phyloP scores from a whole-genome alignment of 1,140 invertebrate species.

The Harlomillsia oculata region DNA sequence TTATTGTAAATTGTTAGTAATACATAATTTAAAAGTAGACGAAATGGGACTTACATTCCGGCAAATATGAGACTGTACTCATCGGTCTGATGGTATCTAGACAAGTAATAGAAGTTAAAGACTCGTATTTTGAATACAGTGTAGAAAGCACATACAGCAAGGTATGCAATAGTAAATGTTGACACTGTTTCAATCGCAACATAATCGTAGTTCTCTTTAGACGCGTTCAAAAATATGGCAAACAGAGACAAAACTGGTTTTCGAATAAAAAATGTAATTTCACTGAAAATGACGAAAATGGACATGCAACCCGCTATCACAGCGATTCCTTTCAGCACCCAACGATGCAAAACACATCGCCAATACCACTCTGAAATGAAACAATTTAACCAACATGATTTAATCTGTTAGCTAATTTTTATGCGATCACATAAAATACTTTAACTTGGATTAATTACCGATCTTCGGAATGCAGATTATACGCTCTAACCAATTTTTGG shows the following conservation, averaged over 20 bases:
- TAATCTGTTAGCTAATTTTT: too few species aligned
- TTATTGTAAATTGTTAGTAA: neutral
- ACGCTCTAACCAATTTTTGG: too few species aligned
- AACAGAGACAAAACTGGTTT: conserved; percentile 86
- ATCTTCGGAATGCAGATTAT: too few species aligned
- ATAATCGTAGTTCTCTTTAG: conserved; percentile 78
- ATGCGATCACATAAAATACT: too few species aligned
- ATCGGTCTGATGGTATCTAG: conserved; percentile 94
- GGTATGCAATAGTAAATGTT: conserved; percentile 28
- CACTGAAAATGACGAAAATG: conserved; percentile 90
- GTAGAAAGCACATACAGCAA: conserved; percentile 90
- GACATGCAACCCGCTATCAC: conserved; percentile 53
- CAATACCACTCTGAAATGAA: conserved; percentile 16
- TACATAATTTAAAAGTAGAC: neutral
- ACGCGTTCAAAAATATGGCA: conserved; percentile 77
- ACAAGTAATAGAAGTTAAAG: conserved; percentile 93
- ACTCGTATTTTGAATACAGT: conserved; percentile 93
- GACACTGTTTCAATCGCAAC: conserved; percentile 65
- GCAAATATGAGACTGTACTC: conserved; percentile 98
- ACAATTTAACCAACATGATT: conserved; percentile 2
- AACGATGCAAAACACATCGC: conserved; percentile 9
- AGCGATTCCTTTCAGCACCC: conserved; percentile 2
- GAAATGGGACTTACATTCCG: conserved; percentile 56
- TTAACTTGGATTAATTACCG: too few species aligned
- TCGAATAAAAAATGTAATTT: conserved; percentile 93